Conservation (phyloP, 1,140 invertebrate species). For the Calephelis nemesis region DNA sequence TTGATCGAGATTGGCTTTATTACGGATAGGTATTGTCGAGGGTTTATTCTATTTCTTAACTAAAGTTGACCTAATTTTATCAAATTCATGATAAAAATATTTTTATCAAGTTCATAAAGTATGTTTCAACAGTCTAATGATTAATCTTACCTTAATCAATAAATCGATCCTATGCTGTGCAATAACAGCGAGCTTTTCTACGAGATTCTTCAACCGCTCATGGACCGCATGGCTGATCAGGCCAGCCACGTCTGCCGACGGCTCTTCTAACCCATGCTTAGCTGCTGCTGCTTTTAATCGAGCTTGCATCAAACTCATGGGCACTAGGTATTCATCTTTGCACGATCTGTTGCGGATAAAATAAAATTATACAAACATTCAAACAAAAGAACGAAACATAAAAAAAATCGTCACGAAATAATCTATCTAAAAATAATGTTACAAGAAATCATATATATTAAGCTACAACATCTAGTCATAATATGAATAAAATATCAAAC, state of each 20-base stretch:
- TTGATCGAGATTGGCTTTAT: no score
- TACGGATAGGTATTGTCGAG: no score
- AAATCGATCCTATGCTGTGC: constrained; percentile 90
- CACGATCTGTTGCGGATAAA: constrained; percentile 83
- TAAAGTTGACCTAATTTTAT: no score
- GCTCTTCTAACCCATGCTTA: constrained; percentile 92
- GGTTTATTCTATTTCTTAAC: no score
- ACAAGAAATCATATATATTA: no score
- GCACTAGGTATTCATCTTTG: constrained; percentile 96
- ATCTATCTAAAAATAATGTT: no score
- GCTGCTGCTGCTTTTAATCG: constrained; percentile 87
- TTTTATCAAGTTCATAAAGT: no score
- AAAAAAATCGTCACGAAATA: no score
- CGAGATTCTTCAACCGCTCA: constrained; percentile 93
- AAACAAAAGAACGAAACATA: constrained; percentile 52
- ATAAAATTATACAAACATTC: background rate
- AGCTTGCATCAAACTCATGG: constrained; percentile 86
- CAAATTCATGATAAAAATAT: no score
- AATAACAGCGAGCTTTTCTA: constrained; percentile 96
- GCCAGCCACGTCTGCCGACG: constrained; percentile 91
- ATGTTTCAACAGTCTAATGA: background rate
- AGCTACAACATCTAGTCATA: no score
- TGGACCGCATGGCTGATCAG: constrained; percentile 97
- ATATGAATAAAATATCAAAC: no score
- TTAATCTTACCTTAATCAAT: constrained; percentile 42